Evolutionary conservation across 2,888 invertebrate genomes (phyloP).

Genomic region (Allacma fusca): DNA sequence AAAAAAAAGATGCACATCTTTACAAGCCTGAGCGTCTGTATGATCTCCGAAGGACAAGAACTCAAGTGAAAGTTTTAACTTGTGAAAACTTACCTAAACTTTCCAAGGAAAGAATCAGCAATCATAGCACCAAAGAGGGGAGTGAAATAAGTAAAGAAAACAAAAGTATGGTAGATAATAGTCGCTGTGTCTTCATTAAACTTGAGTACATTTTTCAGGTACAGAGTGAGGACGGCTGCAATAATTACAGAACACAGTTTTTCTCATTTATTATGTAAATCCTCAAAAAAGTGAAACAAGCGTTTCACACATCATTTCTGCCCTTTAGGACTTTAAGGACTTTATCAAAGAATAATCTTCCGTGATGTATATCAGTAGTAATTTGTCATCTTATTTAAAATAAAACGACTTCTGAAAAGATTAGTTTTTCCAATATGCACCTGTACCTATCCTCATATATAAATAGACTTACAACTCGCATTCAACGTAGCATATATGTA

Average conservation of each 20-base stretch:
- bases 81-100: slow-evolving; percentile 73
- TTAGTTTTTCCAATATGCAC: too few relatives aligned
- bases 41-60: slow-evolving; percentile 63
- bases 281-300: too few relatives aligned
- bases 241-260: slow-evolving; percentile 21
- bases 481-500: too few relatives aligned
- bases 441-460: too few relatives aligned
- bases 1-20: slow-evolving; percentile 29
- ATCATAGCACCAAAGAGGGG: slow-evolving; percentile 90
- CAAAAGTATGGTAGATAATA: slow-evolving; percentile 86
- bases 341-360: too few relatives aligned
- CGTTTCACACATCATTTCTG: too few relatives aligned
- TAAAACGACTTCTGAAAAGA: too few relatives aligned
- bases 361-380: too few relatives aligned
- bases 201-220: slow-evolving; percentile 80
- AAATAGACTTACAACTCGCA: too few relatives aligned
- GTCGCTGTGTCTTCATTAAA: slow-evolving; percentile 80
- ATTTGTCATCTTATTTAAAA: too few relatives aligned
- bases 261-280: background rate
- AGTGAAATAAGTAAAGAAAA: slow-evolving; percentile 87
- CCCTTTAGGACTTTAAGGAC: too few relatives aligned
- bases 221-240: slow-evolving; percentile 88
- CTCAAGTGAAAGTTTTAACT: slow-evolving; percentile 65
- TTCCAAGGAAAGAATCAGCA: slow-evolving; percentile 90
- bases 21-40: too few relatives aligned